Conservation (phyloP, 2,888 invertebrate species). For the Eupsilia transversa region DNA sequence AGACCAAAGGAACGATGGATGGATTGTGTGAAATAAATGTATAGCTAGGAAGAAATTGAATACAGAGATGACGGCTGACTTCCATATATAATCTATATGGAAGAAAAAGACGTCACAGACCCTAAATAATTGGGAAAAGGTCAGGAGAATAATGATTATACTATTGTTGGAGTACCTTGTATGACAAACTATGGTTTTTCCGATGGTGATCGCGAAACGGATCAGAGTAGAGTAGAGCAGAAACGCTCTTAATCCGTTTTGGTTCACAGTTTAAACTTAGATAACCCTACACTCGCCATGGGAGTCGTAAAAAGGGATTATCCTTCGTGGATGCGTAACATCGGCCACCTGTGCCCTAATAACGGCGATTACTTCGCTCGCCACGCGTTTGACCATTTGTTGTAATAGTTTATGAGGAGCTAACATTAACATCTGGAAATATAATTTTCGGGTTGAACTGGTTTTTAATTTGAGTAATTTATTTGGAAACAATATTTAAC, state of each 20-base stretch:
- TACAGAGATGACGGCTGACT: background rate
- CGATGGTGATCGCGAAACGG: background rate
- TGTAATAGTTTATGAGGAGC: conserved; percentile 40
- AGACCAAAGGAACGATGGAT: background rate
- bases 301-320: conserved; percentile 60
- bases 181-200: background rate
- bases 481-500: background rate
- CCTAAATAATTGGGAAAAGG: background rate
- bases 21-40: background rate
- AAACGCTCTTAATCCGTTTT: conserved; percentile 16
- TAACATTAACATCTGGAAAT: conserved; percentile 14
- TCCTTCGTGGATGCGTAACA: conserved; percentile 30
- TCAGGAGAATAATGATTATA: background rate
- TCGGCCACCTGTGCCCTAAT: conserved; percentile 49
- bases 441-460: conserved; percentile 3
- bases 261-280: conserved; percentile 47
- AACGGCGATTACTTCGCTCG: conserved; percentile 47
- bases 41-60: background rate
- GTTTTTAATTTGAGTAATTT: conserved; percentile 18
- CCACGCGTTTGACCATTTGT: conserved; percentile 17
- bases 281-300: conserved; percentile 34
- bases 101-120: background rate
- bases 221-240: background rate
- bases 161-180: background rate
- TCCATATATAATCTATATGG: background rate